Evolutionary conservation across 2,113 vertebrate genomes (phyloP).

Genomic region (Cnemophilus loriae): DNA sequence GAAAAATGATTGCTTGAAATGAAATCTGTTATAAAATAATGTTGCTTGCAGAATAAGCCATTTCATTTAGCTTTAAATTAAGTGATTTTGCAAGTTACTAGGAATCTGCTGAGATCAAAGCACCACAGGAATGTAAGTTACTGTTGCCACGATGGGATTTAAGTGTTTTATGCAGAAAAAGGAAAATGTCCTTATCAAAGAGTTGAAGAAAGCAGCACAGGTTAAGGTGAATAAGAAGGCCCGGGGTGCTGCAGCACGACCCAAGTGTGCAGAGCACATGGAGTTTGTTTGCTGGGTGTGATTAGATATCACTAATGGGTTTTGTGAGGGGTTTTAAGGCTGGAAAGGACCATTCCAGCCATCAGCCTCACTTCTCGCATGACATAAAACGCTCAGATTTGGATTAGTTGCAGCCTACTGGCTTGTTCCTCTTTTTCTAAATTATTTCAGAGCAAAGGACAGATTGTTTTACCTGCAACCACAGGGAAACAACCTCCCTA

Average conservation of each 20-base stretch:
- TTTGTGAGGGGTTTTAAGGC: not conserved
- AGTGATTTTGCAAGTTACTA: not conserved
- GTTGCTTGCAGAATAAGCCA: not conserved
- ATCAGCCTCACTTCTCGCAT: not conserved
- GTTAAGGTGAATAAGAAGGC: not conserved
- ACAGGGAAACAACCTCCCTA: not conserved
- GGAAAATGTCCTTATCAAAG: not conserved
- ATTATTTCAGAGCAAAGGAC: not conserved
- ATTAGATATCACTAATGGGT: not conserved
- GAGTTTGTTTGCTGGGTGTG: not conserved
- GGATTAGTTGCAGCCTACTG: not conserved
- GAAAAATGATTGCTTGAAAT: not conserved
- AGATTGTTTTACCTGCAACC: not conserved
- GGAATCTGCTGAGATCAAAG: not conserved
- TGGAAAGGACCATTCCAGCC: not conserved
- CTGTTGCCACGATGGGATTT: not conserved
- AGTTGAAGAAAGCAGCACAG: not conserved
- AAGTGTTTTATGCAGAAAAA: not conserved
- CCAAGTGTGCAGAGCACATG: not conserved
- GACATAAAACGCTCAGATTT: not conserved
- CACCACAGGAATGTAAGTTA: not conserved
- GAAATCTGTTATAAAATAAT: not conserved
- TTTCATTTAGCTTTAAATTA: not conserved
- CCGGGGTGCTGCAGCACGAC: not conserved
- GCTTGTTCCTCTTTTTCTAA: not conserved